Evolutionary conservation across 2,113 vertebrate genomes (phyloP).

Genomic region (Dendropsophus ebraccatus): DNA sequence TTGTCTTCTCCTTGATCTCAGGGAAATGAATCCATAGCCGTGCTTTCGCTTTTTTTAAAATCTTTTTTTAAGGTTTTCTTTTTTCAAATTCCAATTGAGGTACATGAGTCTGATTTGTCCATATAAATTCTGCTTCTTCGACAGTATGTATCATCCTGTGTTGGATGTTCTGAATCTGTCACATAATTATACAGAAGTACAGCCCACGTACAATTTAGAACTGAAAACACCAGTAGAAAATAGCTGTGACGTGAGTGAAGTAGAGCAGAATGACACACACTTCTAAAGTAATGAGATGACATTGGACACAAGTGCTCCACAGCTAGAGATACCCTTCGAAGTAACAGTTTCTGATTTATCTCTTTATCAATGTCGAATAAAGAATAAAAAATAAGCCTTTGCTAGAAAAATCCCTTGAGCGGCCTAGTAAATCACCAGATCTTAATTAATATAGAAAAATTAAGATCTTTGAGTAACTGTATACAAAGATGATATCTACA

Average conservation of each 20-base stretch:
- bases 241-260: conserved; percentile 17
- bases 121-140: neutral
- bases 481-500: too few species aligned
- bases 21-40: neutral
- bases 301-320: neutral
- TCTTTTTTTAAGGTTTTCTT: neutral
- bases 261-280: neutral
- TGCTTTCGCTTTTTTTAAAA: neutral
- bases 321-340: neutral
- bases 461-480: too few species aligned
- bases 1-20: neutral
- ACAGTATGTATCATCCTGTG: neutral
- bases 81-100: neutral
- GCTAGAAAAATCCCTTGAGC: too few species aligned
- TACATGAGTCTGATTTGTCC: neutral
- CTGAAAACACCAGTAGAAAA: conserved; percentile 2
- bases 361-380: neutral
- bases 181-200: conserved; percentile 30
- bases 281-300: conserved; percentile 21
- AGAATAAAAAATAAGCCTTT: too few species aligned
- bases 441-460: too few species aligned
- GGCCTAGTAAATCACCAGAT: too few species aligned
- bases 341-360: neutral
- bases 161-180: conserved; percentile 26
- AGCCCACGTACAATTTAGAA: neutral